Conservation (phyloP, 2,797 vertebrate species). For the Anisognathus igniventris region DNA sequence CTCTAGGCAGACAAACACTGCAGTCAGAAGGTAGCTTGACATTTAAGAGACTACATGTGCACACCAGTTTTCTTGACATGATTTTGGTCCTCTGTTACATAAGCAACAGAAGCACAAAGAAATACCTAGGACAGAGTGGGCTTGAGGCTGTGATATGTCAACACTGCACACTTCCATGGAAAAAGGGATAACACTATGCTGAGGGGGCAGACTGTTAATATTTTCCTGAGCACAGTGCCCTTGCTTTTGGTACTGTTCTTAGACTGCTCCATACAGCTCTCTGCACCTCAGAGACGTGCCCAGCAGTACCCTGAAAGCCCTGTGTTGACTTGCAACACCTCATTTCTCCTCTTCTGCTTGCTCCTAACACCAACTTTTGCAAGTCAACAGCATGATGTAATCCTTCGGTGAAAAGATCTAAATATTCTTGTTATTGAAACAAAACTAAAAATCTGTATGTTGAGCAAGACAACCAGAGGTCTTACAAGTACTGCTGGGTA, state of each 20-base stretch:
- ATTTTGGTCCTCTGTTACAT: neutral
- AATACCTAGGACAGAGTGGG: neutral
- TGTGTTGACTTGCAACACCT: accelerated
- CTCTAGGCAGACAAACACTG: neutral
- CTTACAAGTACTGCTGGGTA: neutral
- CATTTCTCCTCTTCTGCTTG: neutral
- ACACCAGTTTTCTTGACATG: neutral
- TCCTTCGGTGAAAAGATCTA: neutral
- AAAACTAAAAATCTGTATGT: neutral
- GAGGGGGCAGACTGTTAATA: neutral
- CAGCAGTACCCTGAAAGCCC: neutral
- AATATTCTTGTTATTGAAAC: neutral
- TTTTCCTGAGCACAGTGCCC: neutral
- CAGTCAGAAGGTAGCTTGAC: neutral
- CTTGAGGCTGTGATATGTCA: neutral
- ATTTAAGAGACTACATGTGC: neutral
- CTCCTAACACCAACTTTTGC: neutral
- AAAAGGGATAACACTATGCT: neutral
- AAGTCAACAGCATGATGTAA: neutral
- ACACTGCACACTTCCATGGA: neutral
- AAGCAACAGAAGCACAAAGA: neutral
- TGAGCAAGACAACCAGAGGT: neutral
- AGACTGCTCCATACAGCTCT: accelerated
- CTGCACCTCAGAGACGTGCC: neutral
- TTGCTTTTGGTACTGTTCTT: neutral